These are phyloP conservation scores for Halichoeres trimaculatus DNA, from an alignment of 2,113 vertebrate species.

Conservation along the genomic window DNA sequence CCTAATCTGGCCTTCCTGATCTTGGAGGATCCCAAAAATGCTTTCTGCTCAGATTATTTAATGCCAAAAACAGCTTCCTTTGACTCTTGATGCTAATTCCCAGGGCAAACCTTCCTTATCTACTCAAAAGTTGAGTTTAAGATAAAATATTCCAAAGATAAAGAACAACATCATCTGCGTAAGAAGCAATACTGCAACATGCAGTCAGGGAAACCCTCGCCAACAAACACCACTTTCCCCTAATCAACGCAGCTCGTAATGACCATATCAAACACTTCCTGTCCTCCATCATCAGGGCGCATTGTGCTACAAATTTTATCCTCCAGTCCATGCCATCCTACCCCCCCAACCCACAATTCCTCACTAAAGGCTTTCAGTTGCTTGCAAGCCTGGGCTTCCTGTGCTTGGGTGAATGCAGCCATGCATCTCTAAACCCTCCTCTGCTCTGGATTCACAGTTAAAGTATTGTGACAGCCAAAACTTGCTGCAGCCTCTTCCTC, in stretches of 20 bases:
- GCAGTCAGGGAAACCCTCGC: not conserved
- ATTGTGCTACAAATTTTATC: not conserved
- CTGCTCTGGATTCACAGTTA: slow-evolving; percentile 44
- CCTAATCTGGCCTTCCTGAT: slow-evolving; percentile 54
- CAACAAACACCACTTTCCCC: not conserved
- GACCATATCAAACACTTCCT: not conserved
- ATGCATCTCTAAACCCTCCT: slow-evolving; percentile 33
- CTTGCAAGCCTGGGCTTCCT: slow-evolving; percentile 60
- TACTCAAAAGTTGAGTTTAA: not conserved
- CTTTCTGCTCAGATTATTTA: too few relatives aligned
- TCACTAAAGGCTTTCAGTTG: slow-evolving; percentile 46
- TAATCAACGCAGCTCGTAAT: not conserved
- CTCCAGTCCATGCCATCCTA: slow-evolving; percentile 9
- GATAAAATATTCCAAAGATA: not conserved
- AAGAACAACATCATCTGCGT: not conserved
- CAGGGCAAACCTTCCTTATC: not conserved
- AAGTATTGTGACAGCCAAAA: slow-evolving; percentile 49
- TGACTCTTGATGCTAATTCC: not conserved
- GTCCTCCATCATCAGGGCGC: slow-evolving; percentile 58
- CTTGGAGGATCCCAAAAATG: slow-evolving; percentile 33
- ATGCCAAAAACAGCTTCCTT: not conserved
- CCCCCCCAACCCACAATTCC: slow-evolving; percentile 9
- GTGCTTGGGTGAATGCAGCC: slow-evolving; percentile 69
- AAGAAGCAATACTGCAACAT: too few relatives aligned
- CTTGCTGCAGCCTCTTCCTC: slow-evolving; percentile 49